Base-by-base conservation (phyloP, 1,140 invertebrate species). In the Zaprionus lachaisei region DNA sequence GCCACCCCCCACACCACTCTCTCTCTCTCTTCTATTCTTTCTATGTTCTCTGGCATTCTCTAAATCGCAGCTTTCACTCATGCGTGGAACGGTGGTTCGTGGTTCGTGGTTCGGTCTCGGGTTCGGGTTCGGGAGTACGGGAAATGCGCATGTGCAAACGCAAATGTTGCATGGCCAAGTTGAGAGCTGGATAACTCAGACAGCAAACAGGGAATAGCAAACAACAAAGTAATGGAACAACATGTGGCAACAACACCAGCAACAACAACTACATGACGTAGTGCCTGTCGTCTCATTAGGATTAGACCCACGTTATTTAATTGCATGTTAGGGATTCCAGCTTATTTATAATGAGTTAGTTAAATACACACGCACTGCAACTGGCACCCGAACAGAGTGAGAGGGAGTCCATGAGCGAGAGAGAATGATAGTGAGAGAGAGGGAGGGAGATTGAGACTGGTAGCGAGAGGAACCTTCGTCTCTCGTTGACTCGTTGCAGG, bases 221-320 rank as follows among this genome's bases (percentile, higher is more conserved):
- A 74, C 49, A 63, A 58, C 66, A 56, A 54, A 41, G 34, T 9
- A 22, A 26, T 31, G 49, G 28, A 74, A 69, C 58, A 80, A 73
- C 63, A 56, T 47, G 41, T 47, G 41, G 65, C 74, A 71, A 54
- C 57, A 28, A 28, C 26, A 28, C 24, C 24, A 26, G 24, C 24
- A 26, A 6, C 26, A 66, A 61, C 66, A 44, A 79, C 69, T 86
- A 87, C 84, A 89, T 89, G 81, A 89, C 85, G 84, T 90, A 89
- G 85, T 89, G 85, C 69, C 84, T 90, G 85, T 89, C 85, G 85
- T 90, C 85, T 89, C 85, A 89, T 89, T 89, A 89, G 84, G 85
- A 89, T 89, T 90, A 89, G 81, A 89, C 85, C 85, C 85, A 89
- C 85, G 85, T 85, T 89, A 89, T 89, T 89, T 89, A 89, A 89